Percentiles rank a stretch among this genome's conserved stretches.
phyloP scores from a whole-genome alignment of 2,113 vertebrate genomes.

The Odobenus rosmarus region DNA sequence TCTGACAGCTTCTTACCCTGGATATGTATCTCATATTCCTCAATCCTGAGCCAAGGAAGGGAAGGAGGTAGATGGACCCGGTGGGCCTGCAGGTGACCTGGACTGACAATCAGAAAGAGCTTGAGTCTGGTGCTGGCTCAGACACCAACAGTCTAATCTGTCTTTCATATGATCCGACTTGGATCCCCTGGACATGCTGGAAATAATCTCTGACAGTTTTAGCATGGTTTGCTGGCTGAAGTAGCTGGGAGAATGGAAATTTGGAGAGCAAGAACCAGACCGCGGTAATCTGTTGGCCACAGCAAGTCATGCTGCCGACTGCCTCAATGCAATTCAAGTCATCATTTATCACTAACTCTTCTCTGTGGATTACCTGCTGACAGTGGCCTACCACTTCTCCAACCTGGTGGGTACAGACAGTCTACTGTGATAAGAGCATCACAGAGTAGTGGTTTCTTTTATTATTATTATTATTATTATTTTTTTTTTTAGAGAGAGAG shows the following conservation, averaged over 20 bases:
- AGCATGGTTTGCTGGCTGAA: background rate
- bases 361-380: background rate
- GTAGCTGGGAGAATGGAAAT: constrained; percentile 19
- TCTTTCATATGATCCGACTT: background rate
- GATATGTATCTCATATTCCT: background rate
- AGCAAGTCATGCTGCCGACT: background rate
- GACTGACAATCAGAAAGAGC: background rate
- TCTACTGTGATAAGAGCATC: background rate
- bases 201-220: background rate
- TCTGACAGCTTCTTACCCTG: background rate
- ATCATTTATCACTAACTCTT: background rate
- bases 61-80: background rate
- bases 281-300: background rate
- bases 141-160: background rate
- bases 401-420: background rate
- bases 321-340: background rate
- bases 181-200: background rate
- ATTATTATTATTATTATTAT: background rate
- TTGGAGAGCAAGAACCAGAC: background rate
- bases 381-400: background rate
- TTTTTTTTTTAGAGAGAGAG: background rate
- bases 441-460: background rate
- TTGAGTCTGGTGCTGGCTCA: background rate
- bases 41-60: background rate
- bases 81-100: background rate